Evolutionary conservation across 2,797 vertebrate species (phyloP), one percentile per base, ranked within the genome.

Genomic region (Sphenodon punctatus): DNA sequence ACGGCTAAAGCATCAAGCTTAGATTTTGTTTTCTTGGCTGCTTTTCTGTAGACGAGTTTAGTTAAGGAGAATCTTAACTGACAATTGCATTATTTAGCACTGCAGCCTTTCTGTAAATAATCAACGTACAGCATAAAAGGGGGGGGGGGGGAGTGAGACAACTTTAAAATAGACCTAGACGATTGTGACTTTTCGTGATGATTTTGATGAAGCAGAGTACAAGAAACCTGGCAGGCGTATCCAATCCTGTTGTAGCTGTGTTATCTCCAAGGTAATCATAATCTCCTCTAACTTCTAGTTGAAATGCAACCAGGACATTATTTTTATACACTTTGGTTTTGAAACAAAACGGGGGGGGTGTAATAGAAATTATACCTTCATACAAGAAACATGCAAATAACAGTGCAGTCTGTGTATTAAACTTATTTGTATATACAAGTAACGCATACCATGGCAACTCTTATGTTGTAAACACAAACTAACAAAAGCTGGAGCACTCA

Each of bases 401-500:
- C 19, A 14, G 13, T 27, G 41, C 19, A 42, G 49, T 41, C 36
- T 71, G 7, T 64, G 30, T 32, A 38, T 45, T 53, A 14, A 23
- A 45, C 16, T 22, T 20, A 43, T 27, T 19, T 45, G 43, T 38
- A 10, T 53, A 6, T 32, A 42, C 60, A 56, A 68, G 55, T 74
- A 51, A 60, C 51, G 36, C 49, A 36, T 49, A 12, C 32, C 60
- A 32, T 65, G 39, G 53, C 53, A 71, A 66, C 80, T 65, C 43
- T 76, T 83, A 81, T 80, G 90, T 83, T 89, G 84, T 75, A 66
- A 76, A 67, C 63, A 70, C 67, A 72, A 82, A 67, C 64, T 58
- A 68, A 82, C 61, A 61, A 58, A 73, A 60, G 15, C 67, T 58
- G 39, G 67, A 56, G 43, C 66, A 64, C 34, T 78, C 70, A 67